Evolutionary conservation across 2,888 invertebrate species (phyloP).

Genomic region (Mermis nigrescens): DNA sequence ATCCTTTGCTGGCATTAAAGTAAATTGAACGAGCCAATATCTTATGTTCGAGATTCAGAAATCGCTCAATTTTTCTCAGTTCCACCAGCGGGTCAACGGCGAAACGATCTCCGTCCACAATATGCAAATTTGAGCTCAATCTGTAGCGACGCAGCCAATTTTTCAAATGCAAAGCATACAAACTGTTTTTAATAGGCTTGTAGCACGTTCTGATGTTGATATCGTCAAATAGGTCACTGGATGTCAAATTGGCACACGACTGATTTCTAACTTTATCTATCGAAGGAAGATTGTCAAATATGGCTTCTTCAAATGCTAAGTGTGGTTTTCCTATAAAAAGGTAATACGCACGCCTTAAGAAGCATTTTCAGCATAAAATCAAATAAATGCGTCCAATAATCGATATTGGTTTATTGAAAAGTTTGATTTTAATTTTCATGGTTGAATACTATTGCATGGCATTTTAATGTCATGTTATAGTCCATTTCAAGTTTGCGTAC

Average conservation of each 20-base stretch:
- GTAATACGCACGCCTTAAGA: too few species aligned
- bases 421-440: too few species aligned
- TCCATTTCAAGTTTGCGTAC: too few species aligned
- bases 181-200: slow-evolving; percentile 46
- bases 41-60: slow-evolving; percentile 51
- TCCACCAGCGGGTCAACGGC: slow-evolving; percentile 74
- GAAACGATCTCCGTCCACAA: slow-evolving; percentile 79
- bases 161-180: slow-evolving; percentile 73
- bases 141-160: slow-evolving; percentile 81
- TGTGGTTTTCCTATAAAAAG: too few species aligned
- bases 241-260: too few species aligned
- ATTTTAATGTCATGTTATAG: too few species aligned
- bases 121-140: slow-evolving; percentile 59
- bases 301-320: slow-evolving; percentile 34
- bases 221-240: too few species aligned
- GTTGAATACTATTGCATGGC: too few species aligned
- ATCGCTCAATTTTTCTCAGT: slow-evolving; percentile 62
- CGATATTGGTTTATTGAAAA: too few species aligned
- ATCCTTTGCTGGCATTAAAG: slow-evolving; percentile 87
- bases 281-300: slow-evolving; percentile 32
- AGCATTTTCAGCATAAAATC: too few species aligned
- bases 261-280: too few species aligned
- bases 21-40: slow-evolving; percentile 72
- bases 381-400: too few species aligned
- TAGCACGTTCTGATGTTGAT: slow-evolving; percentile 36